Conservation (phyloP, 1,140 invertebrate genomes). For the Monomorium pharaonis region DNA sequence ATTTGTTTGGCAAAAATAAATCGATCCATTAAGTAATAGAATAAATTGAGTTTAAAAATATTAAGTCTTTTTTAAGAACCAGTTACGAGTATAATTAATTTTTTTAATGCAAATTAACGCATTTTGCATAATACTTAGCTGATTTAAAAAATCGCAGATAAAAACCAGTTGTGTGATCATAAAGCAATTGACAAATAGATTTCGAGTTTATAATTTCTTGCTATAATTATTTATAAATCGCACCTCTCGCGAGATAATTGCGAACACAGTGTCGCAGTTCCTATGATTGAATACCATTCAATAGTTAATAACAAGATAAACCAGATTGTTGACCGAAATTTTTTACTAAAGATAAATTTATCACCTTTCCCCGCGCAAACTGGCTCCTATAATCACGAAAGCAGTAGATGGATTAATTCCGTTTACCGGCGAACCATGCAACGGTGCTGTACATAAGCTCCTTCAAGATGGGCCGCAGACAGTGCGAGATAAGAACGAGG, state of each 20-base stretch:
- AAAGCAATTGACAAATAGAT: background rate
- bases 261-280: background rate
- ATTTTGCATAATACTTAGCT: background rate
- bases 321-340: constrained; percentile 22
- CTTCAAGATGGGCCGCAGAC: constrained; percentile 63
- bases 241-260: background rate
- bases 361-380: background rate
- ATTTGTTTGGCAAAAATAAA: background rate
- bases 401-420: constrained; percentile 47
- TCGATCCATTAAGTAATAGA: too few species aligned
- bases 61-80: background rate
- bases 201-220: background rate
- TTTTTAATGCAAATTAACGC: background rate
- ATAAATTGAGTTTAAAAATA: background rate
- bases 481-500: constrained; percentile 76
- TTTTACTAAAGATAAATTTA: background rate
- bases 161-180: background rate
- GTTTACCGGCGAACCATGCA: constrained; percentile 34
- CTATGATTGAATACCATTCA: background rate
- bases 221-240: background rate
- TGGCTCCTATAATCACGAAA: constrained; percentile 27
- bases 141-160: background rate
- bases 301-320: constrained; percentile 27
- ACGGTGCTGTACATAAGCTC: constrained; percentile 39
- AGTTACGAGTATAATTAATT: background rate